Percentiles rank a stretch among this genome's conserved stretches.
phyloP scores from a whole-genome alignment of 2,113 vertebrate species.

The Climacteris rufus region DNA sequence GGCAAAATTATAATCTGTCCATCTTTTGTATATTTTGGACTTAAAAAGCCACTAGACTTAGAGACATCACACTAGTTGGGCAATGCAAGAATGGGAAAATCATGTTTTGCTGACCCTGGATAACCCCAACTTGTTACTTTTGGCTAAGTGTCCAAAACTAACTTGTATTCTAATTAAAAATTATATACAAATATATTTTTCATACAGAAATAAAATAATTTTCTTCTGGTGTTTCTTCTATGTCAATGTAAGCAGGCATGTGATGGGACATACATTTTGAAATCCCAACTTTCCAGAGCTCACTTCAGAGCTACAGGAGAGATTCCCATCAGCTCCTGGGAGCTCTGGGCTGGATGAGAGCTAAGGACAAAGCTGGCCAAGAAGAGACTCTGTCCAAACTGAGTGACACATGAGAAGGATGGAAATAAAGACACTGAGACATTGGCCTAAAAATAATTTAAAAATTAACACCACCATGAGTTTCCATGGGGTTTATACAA shows the following conservation, averaged over 20 bases:
- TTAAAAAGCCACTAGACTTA: background rate
- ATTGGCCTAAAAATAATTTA: accelerated
- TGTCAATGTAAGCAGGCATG: background rate
- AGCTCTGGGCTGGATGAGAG: background rate
- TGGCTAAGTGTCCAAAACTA: background rate
- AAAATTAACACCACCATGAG: background rate
- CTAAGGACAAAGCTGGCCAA: background rate
- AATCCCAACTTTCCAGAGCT: background rate
- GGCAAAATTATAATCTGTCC: background rate
- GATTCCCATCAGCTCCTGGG: background rate
- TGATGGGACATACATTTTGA: background rate
- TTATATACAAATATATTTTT: background rate
- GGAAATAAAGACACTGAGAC: background rate
- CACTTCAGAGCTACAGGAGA: background rate
- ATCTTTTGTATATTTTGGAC: background rate
- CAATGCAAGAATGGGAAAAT: background rate
- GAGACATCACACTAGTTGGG: background rate
- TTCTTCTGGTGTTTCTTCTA: background rate
- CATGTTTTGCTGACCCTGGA: background rate
- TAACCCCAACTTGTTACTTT: background rate
- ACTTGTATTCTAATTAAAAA: background rate
- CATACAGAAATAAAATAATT: background rate
- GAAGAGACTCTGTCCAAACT: background rate
- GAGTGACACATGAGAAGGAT: background rate
- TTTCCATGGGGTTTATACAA: background rate